phyloP scores from a whole-genome alignment of 2,888 invertebrate species.

The Callyntrura guangdongensis region DNA sequence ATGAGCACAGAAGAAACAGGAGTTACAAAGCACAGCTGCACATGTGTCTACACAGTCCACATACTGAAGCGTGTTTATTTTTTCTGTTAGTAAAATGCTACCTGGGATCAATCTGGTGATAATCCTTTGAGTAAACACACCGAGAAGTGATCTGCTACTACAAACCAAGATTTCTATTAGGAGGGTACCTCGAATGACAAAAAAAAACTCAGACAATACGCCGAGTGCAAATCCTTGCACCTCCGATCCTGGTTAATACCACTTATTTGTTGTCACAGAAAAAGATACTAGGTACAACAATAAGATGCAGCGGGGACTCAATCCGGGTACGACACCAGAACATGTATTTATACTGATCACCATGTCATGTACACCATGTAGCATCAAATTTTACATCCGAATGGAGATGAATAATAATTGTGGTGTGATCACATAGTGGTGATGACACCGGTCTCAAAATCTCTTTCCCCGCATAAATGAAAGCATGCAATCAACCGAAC shows the following conservation, averaged over 20 bases:
- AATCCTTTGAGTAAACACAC: constrained; percentile 76
- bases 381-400: constrained; percentile 74
- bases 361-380: constrained; percentile 34
- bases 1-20: constrained; percentile 1
- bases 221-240: constrained; percentile 79
- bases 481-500: constrained; percentile 68
- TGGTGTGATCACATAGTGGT: constrained; percentile 74
- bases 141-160: constrained; percentile 12
- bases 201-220: constrained; percentile 61
- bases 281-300: constrained; percentile 38
- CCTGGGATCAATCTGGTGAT: background rate
- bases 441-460: constrained; percentile 71
- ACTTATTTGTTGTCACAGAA: constrained; percentile 47
- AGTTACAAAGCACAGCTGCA: constrained; percentile 33
- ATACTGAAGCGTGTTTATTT: constrained; percentile 19
- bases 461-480: constrained; percentile 49
- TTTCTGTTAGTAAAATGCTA: constrained; percentile 11
- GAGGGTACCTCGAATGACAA: constrained; percentile 58
- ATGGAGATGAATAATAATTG: constrained; percentile 73
- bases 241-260: constrained; percentile 57
- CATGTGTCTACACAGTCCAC: constrained; percentile 4
- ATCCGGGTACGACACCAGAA: background rate
- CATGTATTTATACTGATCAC: constrained; percentile 4
- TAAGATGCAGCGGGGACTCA: constrained; percentile 24
- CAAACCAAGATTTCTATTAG: constrained; percentile 56